phyloP scores from a whole-genome alignment of 2,797 vertebrate species.

The Anableps anableps region DNA sequence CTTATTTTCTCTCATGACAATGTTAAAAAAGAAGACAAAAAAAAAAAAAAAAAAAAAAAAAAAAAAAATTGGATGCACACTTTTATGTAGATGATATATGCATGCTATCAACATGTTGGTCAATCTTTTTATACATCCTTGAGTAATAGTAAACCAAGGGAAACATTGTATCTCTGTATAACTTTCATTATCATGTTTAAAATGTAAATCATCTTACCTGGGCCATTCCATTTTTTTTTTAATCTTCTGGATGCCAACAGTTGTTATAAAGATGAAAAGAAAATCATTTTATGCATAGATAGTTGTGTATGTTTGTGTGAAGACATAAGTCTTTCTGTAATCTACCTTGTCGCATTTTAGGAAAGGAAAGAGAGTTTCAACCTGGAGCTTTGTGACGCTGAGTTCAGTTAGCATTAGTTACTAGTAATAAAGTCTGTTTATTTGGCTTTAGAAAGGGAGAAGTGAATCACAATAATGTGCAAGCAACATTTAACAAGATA shows the following conservation, averaged over 20 bases:
- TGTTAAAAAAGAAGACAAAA: too few relatives aligned
- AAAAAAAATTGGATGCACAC: too few relatives aligned
- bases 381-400: conserved; percentile 28
- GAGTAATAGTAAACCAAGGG: conserved; percentile 54
- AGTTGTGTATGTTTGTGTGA: conserved; percentile 9
- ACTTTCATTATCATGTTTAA: conserved; percentile 51
- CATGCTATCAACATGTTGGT: too few relatives aligned
- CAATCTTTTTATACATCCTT: conserved; percentile 56
- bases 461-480: conserved; percentile 46
- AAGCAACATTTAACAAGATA: conserved; percentile 59
- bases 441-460: conserved; percentile 36
- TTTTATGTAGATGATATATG: too few relatives aligned
- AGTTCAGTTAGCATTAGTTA: conserved; percentile 32
- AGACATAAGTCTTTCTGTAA: conserved; percentile 15
- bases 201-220: conserved; percentile 72
- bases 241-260: conserved; percentile 31
- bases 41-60: too few relatives aligned
- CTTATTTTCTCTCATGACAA: too few relatives aligned
- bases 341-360: conserved; percentile 42
- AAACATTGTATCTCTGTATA: conserved; percentile 65
- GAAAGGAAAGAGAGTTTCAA: conserved; percentile 20
- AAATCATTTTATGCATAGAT: conserved; percentile 1
- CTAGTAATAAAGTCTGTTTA: conserved; percentile 33
- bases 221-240: conserved; percentile 62
- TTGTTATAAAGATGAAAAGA: conserved; percentile 22